Evolutionary conservation across 2,888 invertebrate species (phyloP), one percentile per base, ranked within the genome.

Genomic region (Phoenoteleia sp.): DNA sequence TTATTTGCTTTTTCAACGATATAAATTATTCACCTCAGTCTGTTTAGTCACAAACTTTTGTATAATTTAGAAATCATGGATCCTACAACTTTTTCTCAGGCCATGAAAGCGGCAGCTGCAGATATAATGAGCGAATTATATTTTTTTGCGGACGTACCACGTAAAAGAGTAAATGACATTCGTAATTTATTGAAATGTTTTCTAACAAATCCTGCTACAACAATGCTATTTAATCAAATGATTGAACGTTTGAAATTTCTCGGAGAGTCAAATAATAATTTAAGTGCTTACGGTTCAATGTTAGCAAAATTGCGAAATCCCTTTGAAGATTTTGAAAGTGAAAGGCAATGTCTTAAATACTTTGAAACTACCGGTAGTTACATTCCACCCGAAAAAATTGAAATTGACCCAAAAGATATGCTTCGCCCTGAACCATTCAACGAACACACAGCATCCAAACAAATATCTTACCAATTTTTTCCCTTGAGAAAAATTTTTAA

Each of bases 401-500:
- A 71, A 64, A 21, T 77, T 39, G 2, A 19, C 0, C 15, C 27
- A 11, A 17, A 19, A n/a, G n/a, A n/a, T n/a, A n/a, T n/a, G n/a
- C n/a, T n/a, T n/a, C n/a, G n/a, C n/a, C n/a, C n/a, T n/a, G n/a
- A n/a, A n/a, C n/a, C n/a, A n/a, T n/a, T n/a, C n/a, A n/a, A n/a
- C n/a, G 1, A 2, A 2, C 13, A 11, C 19, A 13, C 52, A 15
- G 27, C 11, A 33, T 36, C 58, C 7, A 36, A 33, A 19, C 33
- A 33, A 36, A 21, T 58, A 19, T n/a, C 33, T 5, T 17, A 58
- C 7, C 71, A 82, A 60, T 83, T 76, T 49, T 42, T 85, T 54
- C 76, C 82, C 6, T 15, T 83, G 21, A 21, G 64, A 27, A 58
- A 36, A 9, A 67, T 81, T n/a, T 62, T 85, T 3, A 49, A 80